These are phyloP conservation scores for Drosophila seguyi DNA, from an alignment of 1,140 invertebrate species.

Conservation along the genomic window DNA sequence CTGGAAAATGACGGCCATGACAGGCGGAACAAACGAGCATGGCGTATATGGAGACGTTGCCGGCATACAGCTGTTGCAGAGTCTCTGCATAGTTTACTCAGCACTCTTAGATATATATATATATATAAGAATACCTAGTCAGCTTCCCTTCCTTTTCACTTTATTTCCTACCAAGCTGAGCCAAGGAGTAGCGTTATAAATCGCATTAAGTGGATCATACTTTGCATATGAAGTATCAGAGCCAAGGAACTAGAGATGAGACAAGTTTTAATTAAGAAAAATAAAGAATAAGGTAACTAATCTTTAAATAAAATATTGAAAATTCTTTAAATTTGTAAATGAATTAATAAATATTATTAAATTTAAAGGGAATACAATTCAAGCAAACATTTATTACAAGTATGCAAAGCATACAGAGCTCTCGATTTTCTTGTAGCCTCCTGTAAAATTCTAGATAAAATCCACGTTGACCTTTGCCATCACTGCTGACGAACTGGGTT, in stretches of 20 bases:
- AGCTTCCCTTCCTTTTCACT: not conserved
- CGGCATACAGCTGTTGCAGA: conserved; percentile 39
- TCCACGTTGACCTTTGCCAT: conserved; percentile 6
- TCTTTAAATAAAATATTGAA: not conserved
- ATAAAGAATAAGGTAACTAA: not conserved
- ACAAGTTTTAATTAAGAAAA: not conserved
- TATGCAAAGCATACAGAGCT: not conserved
- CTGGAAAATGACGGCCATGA: conserved; percentile 53
- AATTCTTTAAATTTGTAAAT: not conserved
- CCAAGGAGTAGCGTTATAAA: conserved; percentile 67
- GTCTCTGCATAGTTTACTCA: conserved; percentile 48
- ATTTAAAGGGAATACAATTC: no score
- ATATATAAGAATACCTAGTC: conserved; percentile 26
- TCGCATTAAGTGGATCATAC: conserved; percentile 82
- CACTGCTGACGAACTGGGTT: conserved; percentile 16
- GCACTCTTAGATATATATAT: conserved; percentile 52
- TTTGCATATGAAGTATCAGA: conserved; percentile 77
- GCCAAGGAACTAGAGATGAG: conserved; percentile 15
- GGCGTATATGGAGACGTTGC: conserved; percentile 53
- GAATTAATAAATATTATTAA: no score
- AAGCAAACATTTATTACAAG: not conserved
- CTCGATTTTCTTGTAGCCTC: not conserved
- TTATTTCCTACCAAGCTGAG: not conserved
- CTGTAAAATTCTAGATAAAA: not conserved
- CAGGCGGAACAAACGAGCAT: conserved; percentile 78